These are phyloP conservation scores for Sminthurides aquaticus DNA, from an alignment of 2,888 invertebrate species.

Conservation along the genomic window DNA sequence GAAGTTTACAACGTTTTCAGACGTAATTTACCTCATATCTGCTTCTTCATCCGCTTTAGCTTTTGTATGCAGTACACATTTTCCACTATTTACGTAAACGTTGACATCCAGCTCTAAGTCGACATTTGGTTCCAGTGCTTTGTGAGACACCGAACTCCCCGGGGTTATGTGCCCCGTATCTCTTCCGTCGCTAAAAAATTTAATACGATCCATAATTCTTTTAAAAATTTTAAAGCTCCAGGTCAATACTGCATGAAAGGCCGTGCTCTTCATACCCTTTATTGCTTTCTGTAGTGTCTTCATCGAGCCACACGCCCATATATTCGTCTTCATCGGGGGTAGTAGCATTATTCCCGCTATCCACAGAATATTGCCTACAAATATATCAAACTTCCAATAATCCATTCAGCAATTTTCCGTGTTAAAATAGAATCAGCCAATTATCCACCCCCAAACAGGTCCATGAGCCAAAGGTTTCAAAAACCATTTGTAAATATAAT, in stretches of 20 bases:
- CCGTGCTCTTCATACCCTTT: conserved; percentile 7
- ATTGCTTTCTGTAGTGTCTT: conserved; percentile 4
- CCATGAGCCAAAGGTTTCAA: too few relatives aligned
- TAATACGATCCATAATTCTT: neutral
- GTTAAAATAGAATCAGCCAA: too few relatives aligned
- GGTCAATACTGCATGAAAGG: too few relatives aligned
- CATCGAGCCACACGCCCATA: conserved; percentile 40
- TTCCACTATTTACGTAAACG: conserved; percentile 91
- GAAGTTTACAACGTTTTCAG: neutral
- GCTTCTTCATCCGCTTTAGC: conserved; percentile 60
- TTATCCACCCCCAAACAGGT: neutral
- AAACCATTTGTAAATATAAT: neutral
- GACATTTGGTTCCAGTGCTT: conserved; percentile 78
- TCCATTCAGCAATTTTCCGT: too few relatives aligned
- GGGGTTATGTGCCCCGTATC: conserved; percentile 39
- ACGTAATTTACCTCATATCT: conserved; percentile 23
- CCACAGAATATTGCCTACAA: conserved; percentile 40
- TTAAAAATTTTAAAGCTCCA: neutral
- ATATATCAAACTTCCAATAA: too few relatives aligned
- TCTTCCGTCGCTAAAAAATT: conserved; percentile 19
- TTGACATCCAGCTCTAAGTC: conserved; percentile 94
- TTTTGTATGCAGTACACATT: conserved; percentile 92
- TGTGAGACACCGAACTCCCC: conserved; percentile 38
- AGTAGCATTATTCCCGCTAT: conserved; percentile 33
- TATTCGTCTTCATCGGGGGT: conserved; percentile 41